Evolutionary conservation across 2,797 vertebrate species (phyloP).

Genomic region (Falco biarmicus): DNA sequence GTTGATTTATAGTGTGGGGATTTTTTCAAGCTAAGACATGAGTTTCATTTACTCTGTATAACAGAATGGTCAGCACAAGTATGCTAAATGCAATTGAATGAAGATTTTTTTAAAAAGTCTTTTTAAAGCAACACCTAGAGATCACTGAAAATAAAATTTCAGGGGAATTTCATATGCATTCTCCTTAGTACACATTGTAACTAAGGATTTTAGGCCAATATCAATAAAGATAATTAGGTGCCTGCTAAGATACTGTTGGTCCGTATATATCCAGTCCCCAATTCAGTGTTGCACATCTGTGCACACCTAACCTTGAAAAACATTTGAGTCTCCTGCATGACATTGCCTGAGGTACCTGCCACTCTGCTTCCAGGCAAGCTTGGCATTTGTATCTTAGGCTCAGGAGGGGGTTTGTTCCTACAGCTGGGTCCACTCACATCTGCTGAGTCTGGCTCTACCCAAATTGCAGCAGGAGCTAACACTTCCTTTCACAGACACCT

Average conservation of each 20-base stretch:
- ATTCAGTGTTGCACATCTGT: neutral
- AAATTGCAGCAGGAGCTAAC: neutral
- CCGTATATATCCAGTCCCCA: neutral
- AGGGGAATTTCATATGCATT: neutral
- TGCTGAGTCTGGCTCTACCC: neutral
- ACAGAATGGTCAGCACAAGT: neutral
- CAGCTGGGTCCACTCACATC: rapidly evolving
- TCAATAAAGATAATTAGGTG: neutral
- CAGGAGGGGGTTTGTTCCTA: neutral
- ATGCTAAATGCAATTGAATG: neutral
- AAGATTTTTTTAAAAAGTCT: neutral
- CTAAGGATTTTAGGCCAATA: neutral
- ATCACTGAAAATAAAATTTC: neutral
- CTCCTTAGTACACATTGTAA: neutral
- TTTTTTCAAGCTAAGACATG: neutral
- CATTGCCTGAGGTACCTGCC: neutral
- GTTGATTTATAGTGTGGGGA: neutral
- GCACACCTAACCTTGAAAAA: neutral
- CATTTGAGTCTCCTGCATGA: neutral
- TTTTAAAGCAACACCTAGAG: neutral
- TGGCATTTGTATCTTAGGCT: neutral
- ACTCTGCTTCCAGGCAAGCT: neutral
- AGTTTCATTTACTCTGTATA: neutral
- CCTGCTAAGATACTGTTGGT: neutral
- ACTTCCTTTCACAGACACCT: neutral